Base-by-base conservation (phyloP, 2,797 vertebrate species). In the Hydrophis major region DNA sequence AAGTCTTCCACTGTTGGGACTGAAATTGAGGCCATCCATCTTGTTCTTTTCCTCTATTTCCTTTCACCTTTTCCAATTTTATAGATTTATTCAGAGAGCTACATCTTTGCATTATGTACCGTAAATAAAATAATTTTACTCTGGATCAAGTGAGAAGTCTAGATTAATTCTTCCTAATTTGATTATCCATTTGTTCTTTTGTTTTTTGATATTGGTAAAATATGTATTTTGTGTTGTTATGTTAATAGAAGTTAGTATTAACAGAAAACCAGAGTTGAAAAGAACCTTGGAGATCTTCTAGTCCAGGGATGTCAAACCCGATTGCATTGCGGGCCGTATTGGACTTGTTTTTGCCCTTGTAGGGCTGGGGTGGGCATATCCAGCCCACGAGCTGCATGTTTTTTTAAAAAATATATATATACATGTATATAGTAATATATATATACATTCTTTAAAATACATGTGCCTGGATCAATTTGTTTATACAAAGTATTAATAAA, bases 311-410 rank as follows among this genome's bases (percentile, higher is more conserved):
- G 22, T 60, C 59, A 25, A 60, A 27, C 22, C 60, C 0, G 2
- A 61, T 61, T 0, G 2, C 60, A 61, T 61, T 22, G 7, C 1
- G 0, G 22, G 2, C 2, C 2, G 2, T 60, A 25, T 60, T 7
- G 2, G 22, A 6, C 8, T 60, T 60, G 22, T 6, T 60, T 60
- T 60, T 60, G 59, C 59, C 22, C 7, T 60, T 25, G 22, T 60
- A 22, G 59, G 6, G 2, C 22, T 25, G 59, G 59, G 59, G 0
- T 25, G 59, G 22, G 20, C 20, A 7, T 60, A 60, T 60, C 59
- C 0, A 1, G 22, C 59, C 6, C 2, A 7, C 6, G 2, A 60
- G 59, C 59, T 0, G 22, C 6, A 1, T 60, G 22, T 60, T 50
- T 50, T 50, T 50, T 50, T 50, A 7, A 6, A 50, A 8, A 32